Evolutionary conservation across 2,797 vertebrate species (phyloP).

Genomic region (Syndactyla subalaris): DNA sequence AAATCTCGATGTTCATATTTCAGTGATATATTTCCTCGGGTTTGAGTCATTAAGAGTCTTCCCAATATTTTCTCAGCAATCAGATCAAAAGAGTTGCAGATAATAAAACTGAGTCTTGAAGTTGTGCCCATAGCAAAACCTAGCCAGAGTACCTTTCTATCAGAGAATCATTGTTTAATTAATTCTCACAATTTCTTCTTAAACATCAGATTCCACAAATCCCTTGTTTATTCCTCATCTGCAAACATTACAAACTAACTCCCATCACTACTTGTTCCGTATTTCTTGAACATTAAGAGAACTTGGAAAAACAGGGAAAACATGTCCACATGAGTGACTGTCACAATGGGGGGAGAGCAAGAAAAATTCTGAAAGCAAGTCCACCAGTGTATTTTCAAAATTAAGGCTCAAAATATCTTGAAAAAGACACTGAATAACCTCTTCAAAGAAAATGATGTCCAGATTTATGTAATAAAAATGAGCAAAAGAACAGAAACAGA

Average conservation of each 20-base stretch:
- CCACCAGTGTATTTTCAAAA: background rate
- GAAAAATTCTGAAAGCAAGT: background rate
- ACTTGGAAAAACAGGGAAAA: background rate
- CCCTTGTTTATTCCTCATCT: background rate
- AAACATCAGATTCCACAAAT: background rate
- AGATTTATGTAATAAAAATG: background rate
- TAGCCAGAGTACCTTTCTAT: background rate
- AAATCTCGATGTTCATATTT: background rate
- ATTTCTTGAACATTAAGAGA: background rate
- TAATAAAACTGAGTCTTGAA: background rate
- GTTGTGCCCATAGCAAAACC: background rate
- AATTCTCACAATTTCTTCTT: background rate
- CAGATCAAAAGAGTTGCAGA: background rate
- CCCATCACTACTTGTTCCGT: background rate
- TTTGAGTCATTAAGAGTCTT: background rate
- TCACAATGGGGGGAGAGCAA: background rate
- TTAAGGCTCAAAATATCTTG: background rate
- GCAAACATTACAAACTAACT: background rate
- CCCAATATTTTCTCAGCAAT: background rate
- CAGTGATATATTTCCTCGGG: background rate
- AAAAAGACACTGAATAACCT: background rate
- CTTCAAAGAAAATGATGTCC: background rate
- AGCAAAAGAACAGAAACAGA: background rate
- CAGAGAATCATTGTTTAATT: background rate
- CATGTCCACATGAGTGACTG: background rate